Base-by-base conservation (phyloP, 1,140 invertebrate genomes). In the Trichonephila clavata region DNA sequence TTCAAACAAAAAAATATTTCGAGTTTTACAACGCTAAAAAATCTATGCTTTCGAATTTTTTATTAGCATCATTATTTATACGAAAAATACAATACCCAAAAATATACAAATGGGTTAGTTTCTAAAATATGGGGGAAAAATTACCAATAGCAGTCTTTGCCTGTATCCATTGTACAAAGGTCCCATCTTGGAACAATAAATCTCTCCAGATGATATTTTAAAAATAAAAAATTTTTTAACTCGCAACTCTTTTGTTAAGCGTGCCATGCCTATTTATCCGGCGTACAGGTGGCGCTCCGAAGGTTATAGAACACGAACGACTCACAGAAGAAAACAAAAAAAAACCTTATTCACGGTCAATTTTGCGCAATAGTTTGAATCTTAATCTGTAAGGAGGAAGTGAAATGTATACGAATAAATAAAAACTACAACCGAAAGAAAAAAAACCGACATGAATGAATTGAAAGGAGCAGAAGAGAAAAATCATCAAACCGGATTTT, bases 271-370 rank as follows among this genome's bases (percentile, higher is more conserved):
- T 77, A 32, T 77, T 77, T 68, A 68, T 88, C 39, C 86, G 2
- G 43, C 13, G 8, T 14, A 81, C 50, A 91, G 90, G 57, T 83
- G 90, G 90, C 90, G 90, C 80, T 91, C 27, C 32, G 88, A 90
- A 90, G 88, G 88, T 59, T 80, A 90, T 20, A 2, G 21, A 3
- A 68, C 10, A 24, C 6, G 7, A 14, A 18, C 16, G 5, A 65
- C 24, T 83, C 77, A 61, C 39, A 57, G 77, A 20, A 59, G 71
- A 77, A 77, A 77, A 32, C 32, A 77, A 77, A 16, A n/a, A 77
- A 91, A 43, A 61, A 61, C 6, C 80, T n/a, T 91, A 83, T 91
- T 91, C 90, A 91, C 60, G 90, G 90, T 84, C 90, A 91, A 7
- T 91, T 83, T 83, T 43, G 24, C 8, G 39, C 60, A 91, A 91